A percentile compares a stretch with the other conserved stretches of the same genome.
Conservation (phyloP, 2,113 vertebrate genomes). For the Rhodinocichla rosea region DNA sequence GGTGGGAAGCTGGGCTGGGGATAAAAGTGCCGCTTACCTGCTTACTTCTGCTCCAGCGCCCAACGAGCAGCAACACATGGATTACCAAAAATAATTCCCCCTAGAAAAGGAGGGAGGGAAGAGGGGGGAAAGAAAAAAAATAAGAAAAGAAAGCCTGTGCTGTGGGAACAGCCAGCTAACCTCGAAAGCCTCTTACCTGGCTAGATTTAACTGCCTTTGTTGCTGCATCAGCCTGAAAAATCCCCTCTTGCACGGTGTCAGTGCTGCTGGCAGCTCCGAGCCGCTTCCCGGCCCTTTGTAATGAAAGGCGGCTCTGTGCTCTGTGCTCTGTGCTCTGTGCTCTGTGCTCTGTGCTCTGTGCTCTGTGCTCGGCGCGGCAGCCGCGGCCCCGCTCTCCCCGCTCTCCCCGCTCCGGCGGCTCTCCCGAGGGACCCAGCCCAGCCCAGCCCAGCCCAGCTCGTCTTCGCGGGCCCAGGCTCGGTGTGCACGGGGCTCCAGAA, state of each 20-base stretch:
- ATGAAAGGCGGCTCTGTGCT: background rate
- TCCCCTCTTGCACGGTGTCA: background rate
- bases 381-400: background rate
- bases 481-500: background rate
- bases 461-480: background rate
- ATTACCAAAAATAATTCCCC: slow-evolving; percentile 56
- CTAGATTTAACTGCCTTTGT: slow-evolving; percentile 59
- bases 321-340: no score
- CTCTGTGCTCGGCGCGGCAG: background rate
- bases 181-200: slow-evolving; percentile 53
- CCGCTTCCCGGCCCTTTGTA: background rate
- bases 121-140: background rate
- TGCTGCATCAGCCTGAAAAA: slow-evolving; percentile 50
- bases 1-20: background rate
- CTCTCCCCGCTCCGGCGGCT: background rate
- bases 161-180: slow-evolving; percentile 17
- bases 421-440: background rate
- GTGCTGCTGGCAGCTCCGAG: background rate
- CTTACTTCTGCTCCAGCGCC: slow-evolving; percentile 44
- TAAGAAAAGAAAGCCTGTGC: background rate
- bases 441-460: background rate
- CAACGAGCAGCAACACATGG: background rate
- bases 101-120: background rate
- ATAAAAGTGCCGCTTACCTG: slow-evolving; percentile 34
- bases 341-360: no score